Conservation (phyloP, 1,140 invertebrate genomes). For the Aphelinus certus region DNA sequence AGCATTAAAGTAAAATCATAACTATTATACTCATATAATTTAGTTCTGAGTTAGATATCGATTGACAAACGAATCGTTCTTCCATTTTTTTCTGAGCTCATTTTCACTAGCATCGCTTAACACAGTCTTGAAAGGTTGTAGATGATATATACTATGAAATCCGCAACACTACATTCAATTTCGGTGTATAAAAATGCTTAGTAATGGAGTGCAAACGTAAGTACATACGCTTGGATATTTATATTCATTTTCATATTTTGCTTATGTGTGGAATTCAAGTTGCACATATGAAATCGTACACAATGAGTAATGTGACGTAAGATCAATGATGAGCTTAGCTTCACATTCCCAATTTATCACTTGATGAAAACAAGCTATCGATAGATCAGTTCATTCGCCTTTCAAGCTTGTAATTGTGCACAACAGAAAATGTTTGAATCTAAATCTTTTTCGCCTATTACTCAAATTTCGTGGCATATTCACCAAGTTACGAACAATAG, state of each 20-base stretch:
- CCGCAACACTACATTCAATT: conserved; percentile 18
- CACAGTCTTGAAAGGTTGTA: too few species aligned
- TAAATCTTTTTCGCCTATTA: neutral
- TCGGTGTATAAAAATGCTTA: conserved; percentile 31
- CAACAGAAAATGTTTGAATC: neutral
- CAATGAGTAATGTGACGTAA: too few species aligned
- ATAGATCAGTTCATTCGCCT: neutral
- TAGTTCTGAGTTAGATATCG: too few species aligned
- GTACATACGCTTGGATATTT: conserved; percentile 23
- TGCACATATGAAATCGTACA: too few species aligned
- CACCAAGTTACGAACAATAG: too few species aligned
- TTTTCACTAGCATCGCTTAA: too few species aligned
- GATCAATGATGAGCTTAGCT: too few species aligned
- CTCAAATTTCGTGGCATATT: too few species aligned
- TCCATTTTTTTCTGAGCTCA: too few species aligned
- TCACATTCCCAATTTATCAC: neutral
- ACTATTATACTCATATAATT: too few species aligned
- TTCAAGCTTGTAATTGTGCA: neutral
- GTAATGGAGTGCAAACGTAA: conserved; percentile 25
- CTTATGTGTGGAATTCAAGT: neutral
- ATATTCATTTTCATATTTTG: neutral
- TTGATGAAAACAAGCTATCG: neutral
- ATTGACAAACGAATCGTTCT: too few species aligned
- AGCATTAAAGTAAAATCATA: neutral
- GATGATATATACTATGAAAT: conserved; percentile 30